These are phyloP conservation scores for Oryzias woworae DNA, from an alignment of 2,113 vertebrate genomes.

Conservation along the genomic window DNA sequence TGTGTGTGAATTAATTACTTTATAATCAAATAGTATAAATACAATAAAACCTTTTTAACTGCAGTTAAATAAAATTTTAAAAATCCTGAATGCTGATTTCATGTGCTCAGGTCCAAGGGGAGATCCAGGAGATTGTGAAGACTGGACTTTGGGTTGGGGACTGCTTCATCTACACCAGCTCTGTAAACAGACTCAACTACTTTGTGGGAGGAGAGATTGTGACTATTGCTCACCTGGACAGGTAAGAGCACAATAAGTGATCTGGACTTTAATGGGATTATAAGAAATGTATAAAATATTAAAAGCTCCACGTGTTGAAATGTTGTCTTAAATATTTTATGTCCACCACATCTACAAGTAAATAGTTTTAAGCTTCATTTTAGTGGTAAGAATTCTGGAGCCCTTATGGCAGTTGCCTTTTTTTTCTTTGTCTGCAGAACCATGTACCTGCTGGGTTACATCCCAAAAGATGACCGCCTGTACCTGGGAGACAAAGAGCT, in stretches of 20 bases:
- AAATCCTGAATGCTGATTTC: neutral
- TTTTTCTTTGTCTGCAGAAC: conserved; percentile 77
- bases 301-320: neutral
- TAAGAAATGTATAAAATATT: neutral
- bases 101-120: conserved; percentile 89
- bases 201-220: conserved; percentile 98
- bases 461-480: conserved; percentile 96
- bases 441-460: conserved; percentile 98
- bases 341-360: neutral
- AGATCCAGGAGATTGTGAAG: conserved; percentile 98
- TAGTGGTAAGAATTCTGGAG: neutral
- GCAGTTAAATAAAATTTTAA: too few relatives aligned
- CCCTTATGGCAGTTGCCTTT: neutral
- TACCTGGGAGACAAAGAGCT: conserved; percentile 98
- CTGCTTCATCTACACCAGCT: conserved; percentile 99
- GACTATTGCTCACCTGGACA: conserved; percentile 97
- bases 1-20: too few relatives aligned
- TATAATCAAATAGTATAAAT: too few relatives aligned
- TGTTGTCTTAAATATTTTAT: neutral
- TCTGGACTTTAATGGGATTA: neutral
- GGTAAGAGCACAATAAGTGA: conserved; percentile 70
- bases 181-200: conserved; percentile 98
- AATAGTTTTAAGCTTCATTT: neutral
- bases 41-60: too few relatives aligned
- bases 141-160: conserved; percentile 98